These are phyloP conservation scores for Anarsia innoxiella DNA, from an alignment of 2,888 invertebrate species.

Conservation along the genomic window DNA sequence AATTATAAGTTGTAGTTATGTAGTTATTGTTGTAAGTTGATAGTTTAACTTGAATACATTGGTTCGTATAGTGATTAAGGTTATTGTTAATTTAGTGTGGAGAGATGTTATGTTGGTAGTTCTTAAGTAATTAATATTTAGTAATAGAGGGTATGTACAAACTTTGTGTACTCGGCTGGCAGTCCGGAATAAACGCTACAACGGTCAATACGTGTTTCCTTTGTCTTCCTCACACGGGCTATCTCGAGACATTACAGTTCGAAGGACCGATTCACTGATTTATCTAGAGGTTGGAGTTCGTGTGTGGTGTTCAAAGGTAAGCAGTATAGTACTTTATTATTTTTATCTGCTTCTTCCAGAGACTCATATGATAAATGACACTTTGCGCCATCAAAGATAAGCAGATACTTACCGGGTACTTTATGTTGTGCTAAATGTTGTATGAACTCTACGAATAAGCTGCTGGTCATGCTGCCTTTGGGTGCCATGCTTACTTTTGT, in stretches of 20 bases:
- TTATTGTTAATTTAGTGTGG: no score
- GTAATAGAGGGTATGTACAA: no score
- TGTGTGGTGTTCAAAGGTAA: slow-evolving; percentile 17
- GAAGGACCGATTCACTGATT: slow-evolving; percentile 8
- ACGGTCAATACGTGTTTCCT: slow-evolving; percentile 14
- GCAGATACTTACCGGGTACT: slow-evolving; percentile 14
- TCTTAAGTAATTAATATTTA: no score
- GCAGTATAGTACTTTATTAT: slow-evolving; percentile 17
- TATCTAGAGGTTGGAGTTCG: slow-evolving; percentile 20
- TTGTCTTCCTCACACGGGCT: slow-evolving; percentile 18
- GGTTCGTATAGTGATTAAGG: no score
- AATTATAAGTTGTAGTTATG: neutral
- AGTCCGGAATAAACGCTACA: slow-evolving; percentile 16
- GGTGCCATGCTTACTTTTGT: slow-evolving; percentile 16
- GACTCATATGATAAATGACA: neutral
- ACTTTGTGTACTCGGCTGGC: slow-evolving; percentile 15
- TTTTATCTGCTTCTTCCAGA: slow-evolving; percentile 10
- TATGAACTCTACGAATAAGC: slow-evolving; percentile 17
- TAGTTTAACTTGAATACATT: no score
- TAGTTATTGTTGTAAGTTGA: neutral
- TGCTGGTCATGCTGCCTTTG: slow-evolving; percentile 4
- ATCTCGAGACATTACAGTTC: slow-evolving; percentile 7
- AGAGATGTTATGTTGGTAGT: no score
- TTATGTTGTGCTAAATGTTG: slow-evolving; percentile 12
- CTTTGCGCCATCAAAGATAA: slow-evolving; percentile 17